Evolutionary conservation across 2,888 invertebrate genomes (phyloP), one percentile per base, ranked within the genome.

Genomic region (Andrena dorsata): DNA sequence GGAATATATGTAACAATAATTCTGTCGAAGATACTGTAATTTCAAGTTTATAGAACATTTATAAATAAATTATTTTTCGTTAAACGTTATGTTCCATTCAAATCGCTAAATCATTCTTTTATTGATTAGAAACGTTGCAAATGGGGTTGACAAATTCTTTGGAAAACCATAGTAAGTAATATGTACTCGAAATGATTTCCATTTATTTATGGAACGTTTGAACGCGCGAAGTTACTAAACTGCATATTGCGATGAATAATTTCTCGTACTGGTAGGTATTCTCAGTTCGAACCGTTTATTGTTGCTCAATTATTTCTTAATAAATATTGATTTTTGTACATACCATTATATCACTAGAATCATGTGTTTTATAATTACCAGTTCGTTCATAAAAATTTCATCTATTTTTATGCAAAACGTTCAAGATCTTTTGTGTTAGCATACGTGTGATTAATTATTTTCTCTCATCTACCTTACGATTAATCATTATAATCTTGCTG

Each of bases 271-370:
- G n/a, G 20, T 66, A 5, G n/a, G 20, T 66, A 5, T 16, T 66
- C 1, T 76, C 51, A 70, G 60, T 51, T 64, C 68, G 41, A 63
- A 78, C 66, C 71, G 47, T 80, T 76, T 83, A 83, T 83, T 79
- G 70, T 70, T 35, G 65, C 23, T 81, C 56, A 69, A 60, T 51
- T 41, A 28, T 51, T 47, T 71, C n/a, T 58, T 73, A 60, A 65
- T 68, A 28, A 76, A 69, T 51, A 53, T 64, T 85, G 69, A 73
- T 69, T 65, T 73, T 81, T 64, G 64, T 72, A 72, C 72, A 76
- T 72, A 51, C 66, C n/a, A 63, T 53, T 65, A 5, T 70, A 76
- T 49, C 58, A 26, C n/a, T 58, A 72, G 7, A 16, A 60, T 82
- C 23, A 10, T 28, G 58, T 77, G 63, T 77, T 61, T 47, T 80